These are phyloP conservation scores for Pollimyrus isidori DNA, from an alignment of 2,113 vertebrate genomes.

Conservation along the genomic window DNA sequence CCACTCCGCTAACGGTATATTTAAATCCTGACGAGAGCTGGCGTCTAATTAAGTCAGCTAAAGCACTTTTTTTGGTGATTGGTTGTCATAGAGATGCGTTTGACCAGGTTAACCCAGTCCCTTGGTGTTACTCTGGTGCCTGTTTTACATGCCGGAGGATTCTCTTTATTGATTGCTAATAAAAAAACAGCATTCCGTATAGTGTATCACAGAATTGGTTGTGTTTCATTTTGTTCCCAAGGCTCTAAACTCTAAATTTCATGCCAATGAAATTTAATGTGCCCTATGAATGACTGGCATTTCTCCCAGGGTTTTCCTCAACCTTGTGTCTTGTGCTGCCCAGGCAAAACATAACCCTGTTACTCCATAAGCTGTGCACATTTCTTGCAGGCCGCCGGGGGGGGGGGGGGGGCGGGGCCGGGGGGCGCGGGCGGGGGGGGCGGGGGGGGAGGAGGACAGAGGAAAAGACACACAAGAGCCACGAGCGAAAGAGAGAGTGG, in stretches of 20 bases:
- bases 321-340: not conserved
- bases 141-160: not conserved
- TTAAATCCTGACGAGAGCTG: not conserved
- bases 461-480: too few species aligned
- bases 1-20: not conserved
- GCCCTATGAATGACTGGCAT: not conserved
- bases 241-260: not conserved
- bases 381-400: not conserved
- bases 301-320: not conserved
- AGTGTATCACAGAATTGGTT: not conserved
- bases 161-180: not conserved
- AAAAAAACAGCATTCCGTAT: not conserved
- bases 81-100: constrained; percentile 8
- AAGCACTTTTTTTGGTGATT: not conserved
- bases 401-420: too few species aligned
- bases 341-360: not conserved
- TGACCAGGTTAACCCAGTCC: not conserved
- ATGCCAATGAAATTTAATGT: not conserved
- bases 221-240: not conserved
- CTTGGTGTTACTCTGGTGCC: not conserved
- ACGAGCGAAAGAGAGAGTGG: too few species aligned
- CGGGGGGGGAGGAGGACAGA: too few species aligned
- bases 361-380: not conserved
- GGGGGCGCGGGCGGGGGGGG: too few species aligned
- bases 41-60: not conserved